Evolutionary conservation across 2,797 vertebrate species (phyloP).

Genomic region (Gymnocypris eckloni): DNA sequence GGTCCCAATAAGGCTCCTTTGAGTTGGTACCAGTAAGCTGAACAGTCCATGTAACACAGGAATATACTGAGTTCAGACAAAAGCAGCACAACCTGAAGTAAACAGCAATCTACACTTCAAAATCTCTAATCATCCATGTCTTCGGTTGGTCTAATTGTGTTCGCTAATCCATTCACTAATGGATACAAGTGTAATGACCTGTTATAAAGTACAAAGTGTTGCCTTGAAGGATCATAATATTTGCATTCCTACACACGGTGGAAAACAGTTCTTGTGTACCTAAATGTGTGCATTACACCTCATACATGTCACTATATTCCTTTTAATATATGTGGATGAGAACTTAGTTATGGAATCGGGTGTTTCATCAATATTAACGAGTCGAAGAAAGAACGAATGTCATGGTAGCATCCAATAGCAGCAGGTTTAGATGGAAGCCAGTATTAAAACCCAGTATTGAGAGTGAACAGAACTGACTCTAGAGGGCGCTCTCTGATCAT

Average conservation of each 20-base stretch:
- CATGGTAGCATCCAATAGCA: conserved; percentile 28
- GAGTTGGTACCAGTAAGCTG: conserved; percentile 17
- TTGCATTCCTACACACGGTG: not conserved
- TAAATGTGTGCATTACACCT: not conserved
- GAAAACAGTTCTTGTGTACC: conserved; percentile 32
- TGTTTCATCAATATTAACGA: not conserved
- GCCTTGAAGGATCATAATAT: not conserved
- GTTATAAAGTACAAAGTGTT: not conserved
- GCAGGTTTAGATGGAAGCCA: conserved; percentile 34
- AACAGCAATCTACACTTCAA: conserved; percentile 39
- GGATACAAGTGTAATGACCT: not conserved
- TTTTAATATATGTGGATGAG: not conserved
- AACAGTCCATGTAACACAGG: conserved; percentile 23
- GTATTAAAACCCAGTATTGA: conserved; percentile 12
- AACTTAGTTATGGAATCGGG: not conserved
- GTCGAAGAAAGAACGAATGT: conserved; percentile 2
- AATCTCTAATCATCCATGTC: not conserved
- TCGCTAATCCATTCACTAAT: conserved; percentile 18
- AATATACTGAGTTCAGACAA: conserved; percentile 17
- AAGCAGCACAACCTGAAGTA: conserved; percentile 32
- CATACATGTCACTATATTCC: not conserved
- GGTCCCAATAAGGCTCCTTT: conserved; percentile 30
- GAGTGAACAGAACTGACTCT: not conserved
- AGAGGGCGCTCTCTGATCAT: conserved; percentile 8
- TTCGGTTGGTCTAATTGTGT: conserved; percentile 2